A percentile compares a stretch with the other conserved stretches of the same genome.
These are phyloP conservation scores for Brachypalpus laphriformis DNA, from an alignment of 2,888 invertebrate genomes.

Conservation along the genomic window DNA sequence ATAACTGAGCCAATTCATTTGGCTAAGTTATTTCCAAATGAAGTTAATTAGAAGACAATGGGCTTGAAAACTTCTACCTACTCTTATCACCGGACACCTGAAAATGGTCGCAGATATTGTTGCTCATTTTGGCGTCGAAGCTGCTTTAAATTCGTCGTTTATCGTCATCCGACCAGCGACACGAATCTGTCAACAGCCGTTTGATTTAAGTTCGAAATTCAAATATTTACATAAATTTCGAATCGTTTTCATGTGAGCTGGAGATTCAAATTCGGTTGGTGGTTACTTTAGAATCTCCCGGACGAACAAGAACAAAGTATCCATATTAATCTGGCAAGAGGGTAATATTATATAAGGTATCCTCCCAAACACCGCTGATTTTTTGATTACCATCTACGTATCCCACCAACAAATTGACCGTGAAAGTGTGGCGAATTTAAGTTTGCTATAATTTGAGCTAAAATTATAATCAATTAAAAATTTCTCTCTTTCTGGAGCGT, in stretches of 20 bases:
- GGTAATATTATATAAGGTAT: background rate
- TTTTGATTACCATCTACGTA: background rate
- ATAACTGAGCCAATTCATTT: background rate
- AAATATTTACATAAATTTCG: slow-evolving; percentile 20
- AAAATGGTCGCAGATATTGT: background rate
- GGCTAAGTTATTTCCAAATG: background rate
- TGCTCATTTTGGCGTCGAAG: background rate
- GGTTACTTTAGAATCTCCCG: background rate
- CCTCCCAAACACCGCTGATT: background rate
- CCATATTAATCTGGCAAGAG: background rate
- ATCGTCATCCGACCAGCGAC: slow-evolving; percentile 18
- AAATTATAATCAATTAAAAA: background rate
- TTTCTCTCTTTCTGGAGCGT: background rate
- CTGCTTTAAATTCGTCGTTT: slow-evolving; percentile 26
- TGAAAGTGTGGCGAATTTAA: background rate
- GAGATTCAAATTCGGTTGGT: no score
- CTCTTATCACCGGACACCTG: background rate
- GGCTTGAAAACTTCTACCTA: background rate
- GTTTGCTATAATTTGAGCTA: background rate
- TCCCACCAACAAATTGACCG: background rate
- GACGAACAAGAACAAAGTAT: background rate
- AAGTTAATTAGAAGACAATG: background rate
- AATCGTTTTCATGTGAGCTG: background rate
- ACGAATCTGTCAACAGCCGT: slow-evolving; percentile 34
- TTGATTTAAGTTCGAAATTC: slow-evolving; percentile 27